These are phyloP conservation scores for Nestor notabilis DNA, from an alignment of 2,113 vertebrate species.

Conservation along the genomic window DNA sequence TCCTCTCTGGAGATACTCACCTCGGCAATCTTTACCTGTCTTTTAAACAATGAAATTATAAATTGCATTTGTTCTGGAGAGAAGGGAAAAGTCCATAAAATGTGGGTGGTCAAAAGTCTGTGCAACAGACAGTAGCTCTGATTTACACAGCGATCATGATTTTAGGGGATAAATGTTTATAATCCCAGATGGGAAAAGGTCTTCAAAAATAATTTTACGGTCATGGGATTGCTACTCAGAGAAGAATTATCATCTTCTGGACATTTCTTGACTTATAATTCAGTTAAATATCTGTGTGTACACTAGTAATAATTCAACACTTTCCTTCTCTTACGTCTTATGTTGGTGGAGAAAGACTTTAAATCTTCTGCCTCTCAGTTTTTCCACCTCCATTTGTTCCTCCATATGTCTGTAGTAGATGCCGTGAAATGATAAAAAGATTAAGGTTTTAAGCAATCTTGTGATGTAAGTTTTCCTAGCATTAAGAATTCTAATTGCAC, in stretches of 20 bases:
- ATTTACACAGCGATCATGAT: neutral
- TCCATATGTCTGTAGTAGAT: conserved; percentile 1
- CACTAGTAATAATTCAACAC: neutral
- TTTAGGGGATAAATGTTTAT: conserved; percentile 12
- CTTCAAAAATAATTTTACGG: neutral
- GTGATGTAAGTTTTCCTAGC: neutral
- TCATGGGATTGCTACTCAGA: neutral
- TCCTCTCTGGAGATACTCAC: too few relatives aligned
- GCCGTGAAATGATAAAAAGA: conserved; percentile 30
- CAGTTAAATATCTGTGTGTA: neutral
- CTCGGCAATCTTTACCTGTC: too few relatives aligned
- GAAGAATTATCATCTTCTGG: neutral
- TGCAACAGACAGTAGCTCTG: neutral
- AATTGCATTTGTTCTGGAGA: neutral
- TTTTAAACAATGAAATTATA: conserved; percentile 3
- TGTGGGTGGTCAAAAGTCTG: conserved; percentile 14
- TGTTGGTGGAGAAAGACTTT: neutral
- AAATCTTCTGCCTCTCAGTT: neutral
- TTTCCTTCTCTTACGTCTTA: neutral
- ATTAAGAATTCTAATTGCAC: neutral
- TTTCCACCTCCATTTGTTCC: neutral
- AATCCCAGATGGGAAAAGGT: neutral
- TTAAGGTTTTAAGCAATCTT: conserved; percentile 23
- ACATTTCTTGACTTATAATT: neutral
- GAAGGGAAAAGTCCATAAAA: neutral